A percentile compares a stretch with the other conserved stretches of the same genome.
Conservation (phyloP, 2,888 invertebrate species). For the Acrobasis repandana region DNA sequence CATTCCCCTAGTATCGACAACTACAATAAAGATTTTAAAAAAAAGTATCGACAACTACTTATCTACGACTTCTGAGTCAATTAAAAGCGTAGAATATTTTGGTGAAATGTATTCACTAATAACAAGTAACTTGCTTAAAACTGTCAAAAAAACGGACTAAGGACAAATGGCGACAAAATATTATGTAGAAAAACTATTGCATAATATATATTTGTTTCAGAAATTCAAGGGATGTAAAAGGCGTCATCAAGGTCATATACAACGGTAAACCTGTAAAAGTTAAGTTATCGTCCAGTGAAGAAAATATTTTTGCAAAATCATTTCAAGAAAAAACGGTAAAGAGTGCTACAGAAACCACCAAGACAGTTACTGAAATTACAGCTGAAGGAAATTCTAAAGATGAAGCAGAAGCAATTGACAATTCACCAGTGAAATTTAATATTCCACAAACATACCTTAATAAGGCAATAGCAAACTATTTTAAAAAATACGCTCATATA, state of each 20-base stretch:
- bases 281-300: slow-evolving; percentile 33
- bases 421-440: slow-evolving; percentile 21
- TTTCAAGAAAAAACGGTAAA: background rate
- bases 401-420: slow-evolving; percentile 18
- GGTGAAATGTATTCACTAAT: too few relatives aligned
- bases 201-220: slow-evolving; percentile 45
- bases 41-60: too few relatives aligned
- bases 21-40: too few relatives aligned
- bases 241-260: slow-evolving; percentile 57
- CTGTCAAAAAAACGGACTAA: too few relatives aligned
- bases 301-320: slow-evolving; percentile 17
- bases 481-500: slow-evolving; percentile 37
- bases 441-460: slow-evolving; percentile 41
- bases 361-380: background rate
- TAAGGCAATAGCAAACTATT: slow-evolving; percentile 47
- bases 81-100: too few relatives aligned
- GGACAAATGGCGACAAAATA: too few relatives aligned
- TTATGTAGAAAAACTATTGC: too few relatives aligned
- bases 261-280: slow-evolving; percentile 60
- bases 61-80: too few relatives aligned
- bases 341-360: background rate
- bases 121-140: too few relatives aligned
- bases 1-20: too few relatives aligned
- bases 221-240: slow-evolving; percentile 49
- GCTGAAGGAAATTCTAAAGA: slow-evolving; percentile 6